Percentiles rank a stretch among this genome's conserved stretches.
Evolutionary conservation across 2,888 invertebrate genomes (phyloP).

Genomic region (Hirtodrosophila histrioides): DNA sequence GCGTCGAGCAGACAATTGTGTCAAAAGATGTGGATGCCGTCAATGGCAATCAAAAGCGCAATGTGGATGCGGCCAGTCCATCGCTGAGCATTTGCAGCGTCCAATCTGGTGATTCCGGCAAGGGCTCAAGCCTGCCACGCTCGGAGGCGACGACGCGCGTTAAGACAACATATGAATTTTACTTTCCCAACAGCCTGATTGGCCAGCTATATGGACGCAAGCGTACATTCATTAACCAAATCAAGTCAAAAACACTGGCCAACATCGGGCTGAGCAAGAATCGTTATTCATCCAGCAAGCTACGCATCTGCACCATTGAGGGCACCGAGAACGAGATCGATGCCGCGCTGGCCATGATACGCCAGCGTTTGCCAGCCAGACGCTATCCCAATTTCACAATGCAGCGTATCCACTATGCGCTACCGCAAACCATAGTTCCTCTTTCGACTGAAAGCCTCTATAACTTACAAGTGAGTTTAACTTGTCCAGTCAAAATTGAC

Average conservation of each 20-base stretch:
- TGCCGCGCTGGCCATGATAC: conserved; percentile 92
- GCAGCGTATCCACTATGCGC: conserved; percentile 83
- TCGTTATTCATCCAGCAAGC: conserved; percentile 88
- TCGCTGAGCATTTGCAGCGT: conserved; percentile 86
- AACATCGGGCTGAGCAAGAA: conserved; percentile 90
- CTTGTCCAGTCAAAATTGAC: conserved; percentile 1
- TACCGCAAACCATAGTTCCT: conserved; percentile 83
- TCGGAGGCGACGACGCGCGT: conserved; percentile 79
- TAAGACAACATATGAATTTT: conserved; percentile 86
- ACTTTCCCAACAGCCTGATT: conserved; percentile 90
- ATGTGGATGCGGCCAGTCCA: conserved; percentile 86
- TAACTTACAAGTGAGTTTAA: conserved; percentile 84
- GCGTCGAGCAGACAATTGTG: conserved; percentile 24
- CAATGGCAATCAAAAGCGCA: conserved; percentile 73
- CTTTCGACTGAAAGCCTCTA: conserved; percentile 81
- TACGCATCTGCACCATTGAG: conserved; percentile 93
- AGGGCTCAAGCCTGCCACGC: conserved; percentile 83
- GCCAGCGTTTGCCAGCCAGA: conserved; percentile 92
- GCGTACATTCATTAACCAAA: conserved; percentile 92
- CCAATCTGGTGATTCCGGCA: conserved; percentile 84
- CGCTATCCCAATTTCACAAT: conserved; percentile 92
- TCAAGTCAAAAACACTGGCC: conserved; percentile 91
- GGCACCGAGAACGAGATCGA: conserved; percentile 92
- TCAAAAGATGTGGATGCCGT: conserved; percentile 22
- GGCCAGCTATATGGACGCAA: conserved; percentile 94